Base-by-base conservation (phyloP, 2,113 vertebrate genomes). In the Cyanoliseus patagonus region DNA sequence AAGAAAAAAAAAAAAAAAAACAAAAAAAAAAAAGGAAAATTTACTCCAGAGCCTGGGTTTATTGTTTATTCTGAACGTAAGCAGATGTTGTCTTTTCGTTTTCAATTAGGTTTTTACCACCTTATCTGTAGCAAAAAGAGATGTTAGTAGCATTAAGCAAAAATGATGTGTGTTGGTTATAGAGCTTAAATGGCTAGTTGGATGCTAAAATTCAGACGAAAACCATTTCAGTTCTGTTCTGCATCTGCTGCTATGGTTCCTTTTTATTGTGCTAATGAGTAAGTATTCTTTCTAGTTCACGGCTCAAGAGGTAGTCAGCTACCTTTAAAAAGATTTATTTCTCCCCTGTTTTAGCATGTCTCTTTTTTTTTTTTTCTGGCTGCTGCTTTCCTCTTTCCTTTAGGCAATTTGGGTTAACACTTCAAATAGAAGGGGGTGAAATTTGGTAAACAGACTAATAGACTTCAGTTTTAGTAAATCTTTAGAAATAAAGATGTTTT, bases 291-390 rank as follows among this genome's bases (percentile, higher is more conserved):
- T 85, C 8, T 62, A 42, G 33, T 51, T 72, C 73, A 3, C n/a
- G 51, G 23, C 33, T 95, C 20, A n/a, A 24, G 72, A 83, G 15
- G 8, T 66, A 69, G 24, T 42, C 37, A 31, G 53, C 49, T 80
- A 72, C 44, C 47, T 93, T 93, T 90, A 73, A 51, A 86, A 68
- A 67, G 51, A 5, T 46, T 79, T 66, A 37, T 94, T 90, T 3
- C 3, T 82, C 24, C 14, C 5, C 2, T 52, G 63, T 92, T 86
- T 83, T 57, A 85, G 77, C 72, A 7, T 28, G 64, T 49, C 69
- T 81, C 6, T 62, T 77, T 44, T 30, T 55, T 70, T 47, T 30
- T 61, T 70, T 39, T 42, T 2, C 57, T 93, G 49, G 20, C 37
- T 63, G 15, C 33, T 84, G 4, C 24, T 66, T 80, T 75, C 57